Base-by-base conservation (phyloP, 2,113 vertebrate species). In the Oreochromis spilurus region DNA sequence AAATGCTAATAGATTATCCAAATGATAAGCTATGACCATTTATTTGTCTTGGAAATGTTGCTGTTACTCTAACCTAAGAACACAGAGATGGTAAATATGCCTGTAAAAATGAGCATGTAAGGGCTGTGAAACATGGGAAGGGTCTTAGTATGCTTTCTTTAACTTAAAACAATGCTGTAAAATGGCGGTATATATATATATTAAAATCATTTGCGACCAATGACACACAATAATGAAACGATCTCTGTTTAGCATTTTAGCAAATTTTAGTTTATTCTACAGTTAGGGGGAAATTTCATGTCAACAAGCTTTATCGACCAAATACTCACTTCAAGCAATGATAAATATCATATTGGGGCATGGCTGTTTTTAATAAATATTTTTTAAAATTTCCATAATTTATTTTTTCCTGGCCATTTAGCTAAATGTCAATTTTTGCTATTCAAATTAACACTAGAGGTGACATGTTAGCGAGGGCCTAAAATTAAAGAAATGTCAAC, bases 351-450 rank as follows among this genome's bases (percentile, higher is more conserved):
- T n/a, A 65, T 65, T 65, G 12, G 9, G 60, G 6, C 11, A 1
- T 19, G 9, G 5, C 6, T 67, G 34, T 21, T 67, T 67, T 67
- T 65, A 14, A 65, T 2, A 4, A 3, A 8, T 21, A n/a, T 29
- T 62, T 4, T 4, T 0, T 0, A 36, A 60, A 62, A 2, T 5
- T 67, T 67, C 0, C 62, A 67, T 65, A 4, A 65, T 65, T 5
- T 0, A 5, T 67, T 38, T 67, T 67, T n/a, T 40, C 10, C 36
- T 40, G 1, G 36, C 4, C n/a, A 21, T 40, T 67, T 14, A 40
- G 36, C 62, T 40, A 67, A 67, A 67, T 40, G 62, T 14, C 62
- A 67, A 1, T 6, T 67, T 67, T 40, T 67, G 36, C 36, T 67
- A 67, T 67, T 40, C 36, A 67, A 67, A 67, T 67, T 5, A 67